Evolutionary conservation across 2,888 invertebrate genomes (phyloP).

Genomic region (Macaria notata): DNA sequence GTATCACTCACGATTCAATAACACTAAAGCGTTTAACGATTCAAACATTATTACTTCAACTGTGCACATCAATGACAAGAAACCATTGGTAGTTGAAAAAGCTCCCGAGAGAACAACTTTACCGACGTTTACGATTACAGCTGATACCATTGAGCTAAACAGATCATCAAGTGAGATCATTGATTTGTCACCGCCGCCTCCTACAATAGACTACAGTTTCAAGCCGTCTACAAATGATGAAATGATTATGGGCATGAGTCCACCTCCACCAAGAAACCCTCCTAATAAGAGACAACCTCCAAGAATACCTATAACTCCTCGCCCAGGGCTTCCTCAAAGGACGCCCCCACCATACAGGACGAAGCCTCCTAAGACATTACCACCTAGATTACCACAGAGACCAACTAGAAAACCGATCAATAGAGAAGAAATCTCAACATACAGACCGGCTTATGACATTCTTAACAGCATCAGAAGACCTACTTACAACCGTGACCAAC

Average conservation of each 20-base stretch:
- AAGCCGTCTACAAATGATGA: constrained; percentile 73
- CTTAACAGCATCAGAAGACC: constrained; percentile 67
- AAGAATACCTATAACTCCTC: constrained; percentile 54
- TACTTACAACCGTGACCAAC: constrained; percentile 58
- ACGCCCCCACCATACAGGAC: constrained; percentile 63
- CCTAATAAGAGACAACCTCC: constrained; percentile 53
- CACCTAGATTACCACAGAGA: constrained; percentile 56
- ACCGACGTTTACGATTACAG: constrained; percentile 59
- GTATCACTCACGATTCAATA: constrained; percentile 47
- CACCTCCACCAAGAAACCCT: constrained; percentile 70
- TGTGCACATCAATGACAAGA: constrained; percentile 70
- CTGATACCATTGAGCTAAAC: constrained; percentile 49
- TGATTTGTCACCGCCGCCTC: constrained; percentile 78
- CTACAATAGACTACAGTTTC: constrained; percentile 67
- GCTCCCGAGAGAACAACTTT: constrained; percentile 55
- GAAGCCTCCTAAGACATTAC: constrained; percentile 60
- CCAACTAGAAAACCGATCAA: constrained; percentile 59
- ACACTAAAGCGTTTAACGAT: constrained; percentile 50
- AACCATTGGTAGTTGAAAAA: constrained; percentile 67
- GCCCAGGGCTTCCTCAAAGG: constrained; percentile 57
- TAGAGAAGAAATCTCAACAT: constrained; percentile 68
- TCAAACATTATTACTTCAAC: constrained; percentile 76
- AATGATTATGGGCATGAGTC: constrained; percentile 81
- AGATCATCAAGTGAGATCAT: constrained; percentile 68
- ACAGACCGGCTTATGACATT: constrained; percentile 66